phyloP scores from a whole-genome alignment of 2,888 invertebrate species.

The Mesopsocus fuscifrons region DNA sequence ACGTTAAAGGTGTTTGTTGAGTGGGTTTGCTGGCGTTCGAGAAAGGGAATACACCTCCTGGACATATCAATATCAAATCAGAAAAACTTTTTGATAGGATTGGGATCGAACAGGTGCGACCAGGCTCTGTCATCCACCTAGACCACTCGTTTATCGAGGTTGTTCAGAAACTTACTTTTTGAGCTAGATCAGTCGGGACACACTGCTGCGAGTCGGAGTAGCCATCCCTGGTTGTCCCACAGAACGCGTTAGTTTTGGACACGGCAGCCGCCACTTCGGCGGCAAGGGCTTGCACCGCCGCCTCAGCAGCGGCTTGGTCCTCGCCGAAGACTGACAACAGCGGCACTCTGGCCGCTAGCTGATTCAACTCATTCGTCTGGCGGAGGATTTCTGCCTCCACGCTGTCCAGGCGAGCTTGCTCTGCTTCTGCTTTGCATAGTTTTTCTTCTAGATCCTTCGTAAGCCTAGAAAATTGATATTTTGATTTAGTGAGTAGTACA shows the following conservation, averaged over 20 bases:
- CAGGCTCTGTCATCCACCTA: no score
- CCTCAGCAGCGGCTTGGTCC: constrained; percentile 42
- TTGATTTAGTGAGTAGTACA: no score
- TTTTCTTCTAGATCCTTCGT: constrained; percentile 57
- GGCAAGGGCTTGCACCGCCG: constrained; percentile 36
- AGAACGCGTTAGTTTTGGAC: constrained; percentile 22
- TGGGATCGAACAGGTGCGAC: constrained; percentile 5
- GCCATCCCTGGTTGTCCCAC: constrained; percentile 25
- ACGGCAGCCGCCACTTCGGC: constrained; percentile 34
- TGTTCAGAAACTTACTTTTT: constrained; percentile 29
- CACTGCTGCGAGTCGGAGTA: constrained; percentile 27
- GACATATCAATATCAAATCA: no score
- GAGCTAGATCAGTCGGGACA: constrained; percentile 51
- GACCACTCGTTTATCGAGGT: no score
- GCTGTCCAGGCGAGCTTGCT: constrained; percentile 56
- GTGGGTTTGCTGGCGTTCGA: no score
- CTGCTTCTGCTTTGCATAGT: constrained; percentile 50
- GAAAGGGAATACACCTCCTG: no score
- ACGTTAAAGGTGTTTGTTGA: no score
- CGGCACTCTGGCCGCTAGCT: constrained; percentile 42
- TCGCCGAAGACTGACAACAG: constrained; percentile 61
- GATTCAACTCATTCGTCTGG: constrained; percentile 46
- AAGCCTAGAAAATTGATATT: constrained; percentile 56
- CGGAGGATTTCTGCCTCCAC: constrained; percentile 49
- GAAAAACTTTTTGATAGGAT: no score